phyloP scores from a whole-genome alignment of 1,140 invertebrate species.

The Doryteuthis pealeii region DNA sequence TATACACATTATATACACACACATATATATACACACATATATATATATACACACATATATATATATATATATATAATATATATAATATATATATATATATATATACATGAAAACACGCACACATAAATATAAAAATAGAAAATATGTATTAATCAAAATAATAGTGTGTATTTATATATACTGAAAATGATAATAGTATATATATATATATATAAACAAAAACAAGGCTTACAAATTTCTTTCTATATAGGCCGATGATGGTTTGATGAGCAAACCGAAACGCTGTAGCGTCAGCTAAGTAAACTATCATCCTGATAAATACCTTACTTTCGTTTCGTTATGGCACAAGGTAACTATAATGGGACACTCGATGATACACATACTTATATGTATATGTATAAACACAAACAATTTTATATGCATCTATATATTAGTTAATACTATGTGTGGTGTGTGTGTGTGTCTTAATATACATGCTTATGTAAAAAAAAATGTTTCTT shows the following conservation, averaged over 20 bases:
- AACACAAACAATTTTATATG: neutral
- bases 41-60: neutral
- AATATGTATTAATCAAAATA: too few relatives aligned
- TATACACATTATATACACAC: neutral
- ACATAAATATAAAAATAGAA: too few relatives aligned
- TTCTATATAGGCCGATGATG: too few relatives aligned
- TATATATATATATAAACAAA: too few relatives aligned
- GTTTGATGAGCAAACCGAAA: too few relatives aligned
- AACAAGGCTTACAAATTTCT: too few relatives aligned
- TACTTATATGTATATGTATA: neutral
- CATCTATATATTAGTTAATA: neutral
- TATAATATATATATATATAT: constrained; percentile 4
- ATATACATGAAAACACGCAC: neutral
- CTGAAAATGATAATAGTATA: too few relatives aligned
- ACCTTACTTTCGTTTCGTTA: neutral
- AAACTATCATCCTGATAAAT: too few relatives aligned
- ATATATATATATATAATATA: constrained; percentile 4
- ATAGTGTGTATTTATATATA: too few relatives aligned
- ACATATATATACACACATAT: neutral
- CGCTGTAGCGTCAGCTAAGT: too few relatives aligned
- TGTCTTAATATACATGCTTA: neutral
- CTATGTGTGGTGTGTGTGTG: neutral
- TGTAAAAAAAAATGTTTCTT: too few relatives aligned
- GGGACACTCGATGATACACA: neutral
- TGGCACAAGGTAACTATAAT: neutral